phyloP scores from a whole-genome alignment of 1,140 invertebrate genomes.

The Pogonomyrmex barbatus region DNA sequence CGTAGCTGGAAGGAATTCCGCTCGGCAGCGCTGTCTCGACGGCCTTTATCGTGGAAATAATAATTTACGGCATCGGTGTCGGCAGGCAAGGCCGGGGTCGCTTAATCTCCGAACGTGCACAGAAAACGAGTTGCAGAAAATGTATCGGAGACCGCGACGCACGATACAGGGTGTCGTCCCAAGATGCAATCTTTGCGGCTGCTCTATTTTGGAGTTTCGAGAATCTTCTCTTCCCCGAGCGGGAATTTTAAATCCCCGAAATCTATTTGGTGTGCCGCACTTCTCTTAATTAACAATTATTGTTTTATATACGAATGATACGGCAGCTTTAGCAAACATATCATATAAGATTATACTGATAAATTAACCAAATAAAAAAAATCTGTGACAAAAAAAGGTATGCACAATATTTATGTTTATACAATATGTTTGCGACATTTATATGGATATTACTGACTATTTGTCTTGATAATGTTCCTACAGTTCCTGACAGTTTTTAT shows the following conservation, averaged over 20 bases:
- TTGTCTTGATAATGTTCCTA: background rate
- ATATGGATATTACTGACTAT: background rate
- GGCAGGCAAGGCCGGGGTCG: slow-evolving; percentile 58
- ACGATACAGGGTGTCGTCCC: slow-evolving; percentile 34
- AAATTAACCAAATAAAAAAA: background rate
- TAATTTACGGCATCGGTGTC: slow-evolving; percentile 74
- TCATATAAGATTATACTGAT: background rate
- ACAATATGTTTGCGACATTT: background rate
- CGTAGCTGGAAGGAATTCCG: slow-evolving; percentile 36
- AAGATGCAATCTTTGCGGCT: background rate
- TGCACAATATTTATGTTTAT: background rate
- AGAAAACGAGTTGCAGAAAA: slow-evolving; percentile 61
- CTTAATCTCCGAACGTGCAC: slow-evolving; percentile 67
- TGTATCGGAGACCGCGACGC: slow-evolving; percentile 34
- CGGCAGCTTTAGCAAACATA: background rate
- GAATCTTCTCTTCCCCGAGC: background rate
- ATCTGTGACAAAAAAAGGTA: background rate
- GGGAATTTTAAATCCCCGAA: background rate
- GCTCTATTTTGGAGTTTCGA: background rate
- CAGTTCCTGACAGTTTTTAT: background rate
- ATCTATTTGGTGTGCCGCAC: no score
- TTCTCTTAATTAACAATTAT: background rate
- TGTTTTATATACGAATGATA: background rate
- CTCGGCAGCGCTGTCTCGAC: slow-evolving; percentile 38
- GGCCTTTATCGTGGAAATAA: slow-evolving; percentile 78